These are phyloP conservation scores for Garrulus glandarius DNA, from an alignment of 2,797 vertebrate species.

Conservation along the genomic window DNA sequence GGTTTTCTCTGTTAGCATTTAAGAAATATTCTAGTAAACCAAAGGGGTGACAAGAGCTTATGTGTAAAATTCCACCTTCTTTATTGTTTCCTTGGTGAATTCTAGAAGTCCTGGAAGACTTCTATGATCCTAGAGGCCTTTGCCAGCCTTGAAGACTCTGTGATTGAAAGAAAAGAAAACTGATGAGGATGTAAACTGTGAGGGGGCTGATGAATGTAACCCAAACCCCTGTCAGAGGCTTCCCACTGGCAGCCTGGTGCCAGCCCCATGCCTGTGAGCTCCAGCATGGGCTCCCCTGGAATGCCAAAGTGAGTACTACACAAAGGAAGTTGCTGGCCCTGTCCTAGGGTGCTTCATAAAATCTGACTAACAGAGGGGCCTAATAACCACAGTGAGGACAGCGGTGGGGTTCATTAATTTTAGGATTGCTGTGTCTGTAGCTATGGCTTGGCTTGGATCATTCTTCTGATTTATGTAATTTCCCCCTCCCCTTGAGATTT, in stretches of 20 bases:
- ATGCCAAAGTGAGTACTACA: background rate
- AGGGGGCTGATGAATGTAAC: background rate
- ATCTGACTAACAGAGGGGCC: background rate
- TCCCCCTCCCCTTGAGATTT: background rate
- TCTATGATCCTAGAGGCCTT: accelerated
- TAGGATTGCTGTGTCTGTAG: background rate
- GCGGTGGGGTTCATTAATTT: background rate
- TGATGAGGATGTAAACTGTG: accelerated
- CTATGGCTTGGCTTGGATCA: background rate
- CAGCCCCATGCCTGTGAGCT: background rate
- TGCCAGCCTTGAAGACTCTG: background rate
- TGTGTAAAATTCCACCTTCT: background rate
- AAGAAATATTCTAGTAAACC: background rate
- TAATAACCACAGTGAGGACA: background rate
- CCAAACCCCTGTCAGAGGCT: background rate
- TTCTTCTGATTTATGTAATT: background rate
- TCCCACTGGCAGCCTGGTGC: background rate
- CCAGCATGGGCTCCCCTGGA: accelerated
- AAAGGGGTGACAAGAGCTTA: background rate
- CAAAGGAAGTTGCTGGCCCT: background rate
- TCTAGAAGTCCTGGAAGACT: background rate
- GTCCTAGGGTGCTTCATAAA: background rate
- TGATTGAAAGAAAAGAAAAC: background rate
- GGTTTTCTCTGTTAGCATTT: background rate
- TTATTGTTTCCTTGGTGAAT: background rate